phyloP scores from a whole-genome alignment of 1,140 invertebrate species.

The Zaprionus africanus region DNA sequence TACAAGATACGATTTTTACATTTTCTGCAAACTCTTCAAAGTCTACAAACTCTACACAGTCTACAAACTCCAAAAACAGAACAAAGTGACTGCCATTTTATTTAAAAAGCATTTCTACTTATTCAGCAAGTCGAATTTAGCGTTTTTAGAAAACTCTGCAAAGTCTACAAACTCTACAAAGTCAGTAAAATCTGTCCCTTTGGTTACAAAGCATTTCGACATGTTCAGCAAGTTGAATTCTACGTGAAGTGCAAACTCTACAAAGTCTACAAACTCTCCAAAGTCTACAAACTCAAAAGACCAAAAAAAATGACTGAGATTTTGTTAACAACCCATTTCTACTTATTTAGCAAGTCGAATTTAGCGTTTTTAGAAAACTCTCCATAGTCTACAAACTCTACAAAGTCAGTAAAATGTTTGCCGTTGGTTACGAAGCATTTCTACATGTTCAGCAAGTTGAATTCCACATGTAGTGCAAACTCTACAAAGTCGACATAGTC shows the following conservation, averaged over 20 bases:
- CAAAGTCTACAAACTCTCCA: too few species aligned
- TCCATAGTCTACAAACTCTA: constrained; percentile 15
- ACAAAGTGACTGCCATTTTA: too few species aligned
- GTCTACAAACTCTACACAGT: neutral
- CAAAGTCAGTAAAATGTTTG: neutral
- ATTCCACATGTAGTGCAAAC: too few species aligned
- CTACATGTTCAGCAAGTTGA: neutral
- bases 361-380: neutral
- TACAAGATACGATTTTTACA: neutral
- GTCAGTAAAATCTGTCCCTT: neutral
- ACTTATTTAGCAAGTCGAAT: neutral
- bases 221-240: neutral
- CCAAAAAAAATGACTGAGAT: too few species aligned
- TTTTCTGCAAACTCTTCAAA: constrained; percentile 1
- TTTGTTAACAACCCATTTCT: too few species aligned
- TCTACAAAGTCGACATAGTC: too few species aligned
- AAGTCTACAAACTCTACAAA: neutral
- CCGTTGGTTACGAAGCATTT: neutral
- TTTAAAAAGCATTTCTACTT: too few species aligned
- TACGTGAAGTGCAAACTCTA: too few species aligned
- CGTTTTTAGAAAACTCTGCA: neutral
- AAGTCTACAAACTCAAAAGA: too few species aligned
- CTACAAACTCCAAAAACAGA: too few species aligned
- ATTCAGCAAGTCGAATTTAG: neutral
- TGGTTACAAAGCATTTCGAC: neutral